phyloP scores from a whole-genome alignment of 2,888 invertebrate genomes.

The Fragum fragum region DNA sequence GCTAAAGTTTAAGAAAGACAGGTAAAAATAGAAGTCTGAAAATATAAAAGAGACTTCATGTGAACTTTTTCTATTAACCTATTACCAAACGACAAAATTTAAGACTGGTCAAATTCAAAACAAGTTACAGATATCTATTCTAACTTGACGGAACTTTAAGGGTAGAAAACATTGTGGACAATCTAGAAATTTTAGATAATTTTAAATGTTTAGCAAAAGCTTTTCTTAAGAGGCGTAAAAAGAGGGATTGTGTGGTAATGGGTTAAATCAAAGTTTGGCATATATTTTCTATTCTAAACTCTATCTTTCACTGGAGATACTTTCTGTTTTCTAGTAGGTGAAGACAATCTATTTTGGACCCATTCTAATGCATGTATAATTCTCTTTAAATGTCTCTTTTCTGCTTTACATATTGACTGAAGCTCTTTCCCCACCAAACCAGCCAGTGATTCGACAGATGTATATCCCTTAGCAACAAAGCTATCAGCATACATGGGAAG shows the following conservation, averaged over 20 bases:
- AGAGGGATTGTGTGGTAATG: not conserved
- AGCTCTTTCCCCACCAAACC: conserved; percentile 78
- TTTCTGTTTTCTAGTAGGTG: conserved; percentile 68
- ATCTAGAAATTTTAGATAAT: not conserved
- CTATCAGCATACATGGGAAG: conserved; percentile 85
- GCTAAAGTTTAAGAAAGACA: no score
- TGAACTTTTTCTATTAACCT: not conserved
- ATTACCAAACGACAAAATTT: not conserved
- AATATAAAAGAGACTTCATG: not conserved
- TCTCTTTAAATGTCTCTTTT: conserved; percentile 81
- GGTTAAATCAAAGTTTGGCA: not conserved
- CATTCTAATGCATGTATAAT: conserved; percentile 83
- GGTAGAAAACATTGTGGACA: not conserved
- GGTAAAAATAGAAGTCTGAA: not conserved
- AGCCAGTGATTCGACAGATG: conserved; percentile 79
- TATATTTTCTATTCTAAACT: conserved; percentile 42
- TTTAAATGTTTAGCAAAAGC: not conserved
- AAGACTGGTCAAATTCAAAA: not conserved
- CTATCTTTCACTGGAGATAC: conserved; percentile 70
- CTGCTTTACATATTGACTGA: conserved; percentile 76
- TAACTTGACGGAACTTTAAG: not conserved
- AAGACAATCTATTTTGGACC: conserved; percentile 78
- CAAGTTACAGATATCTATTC: not conserved
- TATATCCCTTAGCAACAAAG: conserved; percentile 69
- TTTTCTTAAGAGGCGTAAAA: not conserved